These are phyloP conservation scores for Drosophila barbarae DNA, from an alignment of 2,888 invertebrate genomes.

Conservation along the genomic window DNA sequence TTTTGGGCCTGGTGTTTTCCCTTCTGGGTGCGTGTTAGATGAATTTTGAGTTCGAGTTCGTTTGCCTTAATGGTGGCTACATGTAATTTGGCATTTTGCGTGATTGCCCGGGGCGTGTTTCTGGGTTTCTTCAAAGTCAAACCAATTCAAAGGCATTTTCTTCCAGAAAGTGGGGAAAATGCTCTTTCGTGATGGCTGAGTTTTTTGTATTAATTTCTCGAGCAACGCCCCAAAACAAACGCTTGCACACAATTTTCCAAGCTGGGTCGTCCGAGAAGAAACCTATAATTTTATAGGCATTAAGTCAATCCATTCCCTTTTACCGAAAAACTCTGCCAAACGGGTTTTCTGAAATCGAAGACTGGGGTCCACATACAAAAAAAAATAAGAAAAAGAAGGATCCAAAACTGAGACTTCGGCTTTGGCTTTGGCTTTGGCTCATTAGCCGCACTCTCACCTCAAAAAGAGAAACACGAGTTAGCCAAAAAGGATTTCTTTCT, in stretches of 20 bases:
- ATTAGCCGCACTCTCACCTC: slow-evolving; percentile 63
- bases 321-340: slow-evolving; percentile 36
- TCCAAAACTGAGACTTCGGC: slow-evolving; percentile 30
- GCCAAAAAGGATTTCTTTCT: slow-evolving; percentile 38
- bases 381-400: slow-evolving; percentile 43
- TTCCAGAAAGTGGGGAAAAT: slow-evolving; percentile 52
- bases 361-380: slow-evolving; percentile 1
- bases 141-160: slow-evolving; percentile 54
- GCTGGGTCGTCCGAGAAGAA: slow-evolving; percentile 34
- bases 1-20: slow-evolving; percentile 17
- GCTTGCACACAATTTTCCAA: slow-evolving; percentile 61
- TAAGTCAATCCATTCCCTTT: slow-evolving; percentile 52
- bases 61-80: slow-evolving; percentile 66
- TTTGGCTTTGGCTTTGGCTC: slow-evolving; percentile 42
- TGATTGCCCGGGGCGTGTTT: slow-evolving; percentile 75
- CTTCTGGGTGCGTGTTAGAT: slow-evolving; percentile 65
- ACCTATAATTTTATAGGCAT: slow-evolving; percentile 72
- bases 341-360: slow-evolving; percentile 53
- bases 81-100: slow-evolving; percentile 74
- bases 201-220: slow-evolving; percentile 64
- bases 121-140: slow-evolving; percentile 37
- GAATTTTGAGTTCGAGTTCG: slow-evolving; percentile 43
- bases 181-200: slow-evolving; percentile 52
- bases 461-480: slow-evolving; percentile 51
- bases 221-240: slow-evolving; percentile 58